Base-by-base conservation (phyloP, 2,888 invertebrate species). In the Lepas anatifera region DNA sequence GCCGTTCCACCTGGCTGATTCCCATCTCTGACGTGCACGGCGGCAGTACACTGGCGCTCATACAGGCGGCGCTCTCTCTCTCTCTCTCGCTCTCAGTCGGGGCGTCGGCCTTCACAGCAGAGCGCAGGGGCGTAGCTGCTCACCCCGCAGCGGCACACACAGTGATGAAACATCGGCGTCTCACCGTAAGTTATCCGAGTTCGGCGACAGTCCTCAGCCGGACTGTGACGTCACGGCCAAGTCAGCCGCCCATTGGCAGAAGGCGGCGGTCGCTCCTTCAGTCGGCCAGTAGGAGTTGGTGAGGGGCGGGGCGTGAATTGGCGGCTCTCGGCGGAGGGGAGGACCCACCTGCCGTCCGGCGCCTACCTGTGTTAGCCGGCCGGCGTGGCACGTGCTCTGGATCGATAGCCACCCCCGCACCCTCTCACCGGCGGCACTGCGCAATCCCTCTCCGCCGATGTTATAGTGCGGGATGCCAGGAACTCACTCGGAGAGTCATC, bases 131-230 rank as follows among this genome's bases (percentile, higher is more conserved):
- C 16, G 48, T 8, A n/a, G 48, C 18, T 25, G 7, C 81, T 50
- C 80, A 74, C 13, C 80, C 80, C 27, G 80, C 81, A 50, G 80
- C 80, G 76, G 80, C 81, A n/a, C n/a, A n/a, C n/a, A n/a, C n/a
- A n/a, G n/a, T n/a, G n/a, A n/a, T n/a, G n/a, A n/a, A n/a, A n/a
- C n/a, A n/a, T n/a, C n/a, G n/a, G n/a, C n/a, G n/a, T n/a, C n/a
- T n/a, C n/a, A n/a, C n/a, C n/a, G n/a, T n/a, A n/a, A n/a, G n/a
- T n/a, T n/a, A 4, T 41, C 10, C 41, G 4, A 4, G 41, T 16
- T 16, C 41, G 76, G 73, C 73, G 70, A 16, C 67, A 71, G 71
- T 69, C 72, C 72, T 72, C 71, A 71, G 71, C 70, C 70, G 71
- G 69, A 72, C 72, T 73, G 70, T 71, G 71, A 71, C 73, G 71